Percentiles rank a stretch among this genome's conserved stretches.
phyloP scores from a whole-genome alignment of 2,888 invertebrate species.

The Entomobrya multifasciata region DNA sequence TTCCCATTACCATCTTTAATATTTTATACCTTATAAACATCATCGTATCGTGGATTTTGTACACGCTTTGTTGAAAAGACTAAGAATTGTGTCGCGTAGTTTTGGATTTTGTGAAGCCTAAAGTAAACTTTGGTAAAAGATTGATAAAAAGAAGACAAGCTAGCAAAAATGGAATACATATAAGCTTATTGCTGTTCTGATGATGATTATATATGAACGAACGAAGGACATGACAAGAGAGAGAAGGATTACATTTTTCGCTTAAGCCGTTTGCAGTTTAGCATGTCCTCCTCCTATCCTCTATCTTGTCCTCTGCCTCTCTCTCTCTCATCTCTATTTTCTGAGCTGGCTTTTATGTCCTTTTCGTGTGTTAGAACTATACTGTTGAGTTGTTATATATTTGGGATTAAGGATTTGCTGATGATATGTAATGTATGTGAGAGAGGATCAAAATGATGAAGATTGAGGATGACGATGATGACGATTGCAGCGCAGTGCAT shows the following conservation, averaged over 20 bases:
- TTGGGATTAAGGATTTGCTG: slow-evolving; percentile 43
- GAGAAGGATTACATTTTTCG: background rate
- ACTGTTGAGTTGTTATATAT: background rate
- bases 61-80: no score
- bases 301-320: slow-evolving; percentile 17
- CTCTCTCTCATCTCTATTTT: background rate
- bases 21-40: no score
- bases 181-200: background rate
- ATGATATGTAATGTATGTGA: background rate
- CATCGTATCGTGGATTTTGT: no score
- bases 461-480: background rate
- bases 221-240: background rate
- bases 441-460: no score
- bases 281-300: slow-evolving; percentile 36
- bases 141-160: slow-evolving; percentile 22
- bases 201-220: background rate
- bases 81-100: background rate
- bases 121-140: slow-evolving; percentile 25
- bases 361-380: background rate
- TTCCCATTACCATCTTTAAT: no score
- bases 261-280: slow-evolving; percentile 36
- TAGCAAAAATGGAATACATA: slow-evolving; percentile 19
- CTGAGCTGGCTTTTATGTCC: background rate
- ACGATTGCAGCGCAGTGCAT: background rate
- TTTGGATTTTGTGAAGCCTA: slow-evolving; percentile 20